A percentile compares a stretch with the other conserved stretches of the same genome.
phyloP scores from a whole-genome alignment of 2,797 vertebrate species.

The Harpagifer antarcticus region DNA sequence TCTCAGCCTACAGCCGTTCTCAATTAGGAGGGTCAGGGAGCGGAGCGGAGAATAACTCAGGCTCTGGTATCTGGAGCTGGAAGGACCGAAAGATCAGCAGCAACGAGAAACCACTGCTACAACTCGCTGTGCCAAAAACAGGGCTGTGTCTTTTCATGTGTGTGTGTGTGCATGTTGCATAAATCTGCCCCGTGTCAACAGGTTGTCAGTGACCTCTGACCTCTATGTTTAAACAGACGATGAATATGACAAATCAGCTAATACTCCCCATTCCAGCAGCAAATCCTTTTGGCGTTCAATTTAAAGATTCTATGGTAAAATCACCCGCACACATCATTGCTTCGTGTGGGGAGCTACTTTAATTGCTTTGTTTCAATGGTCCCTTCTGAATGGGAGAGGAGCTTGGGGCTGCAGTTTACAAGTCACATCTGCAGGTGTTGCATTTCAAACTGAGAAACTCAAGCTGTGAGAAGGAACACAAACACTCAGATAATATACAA shows the following conservation, averaged over 20 bases:
- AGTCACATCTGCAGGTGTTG: conserved; percentile 83
- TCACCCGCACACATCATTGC: conserved; percentile 36
- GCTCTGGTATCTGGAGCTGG: conserved; percentile 80
- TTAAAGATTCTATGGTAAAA: conserved; percentile 17
- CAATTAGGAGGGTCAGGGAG: conserved; percentile 84
- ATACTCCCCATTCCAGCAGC: conserved; percentile 16
- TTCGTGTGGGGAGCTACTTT: conserved; percentile 63
- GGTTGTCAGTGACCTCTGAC: conserved; percentile 72
- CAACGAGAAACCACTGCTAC: conserved; percentile 70
- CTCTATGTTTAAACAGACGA: conserved; percentile 62
- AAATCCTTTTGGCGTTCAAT: neutral
- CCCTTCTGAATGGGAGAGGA: conserved; percentile 68
- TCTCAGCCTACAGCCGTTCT: conserved; percentile 80
- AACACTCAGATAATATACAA: conserved; percentile 55
- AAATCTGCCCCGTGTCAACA: conserved; percentile 76
- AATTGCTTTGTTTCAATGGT: conserved; percentile 81
- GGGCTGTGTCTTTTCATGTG: conserved; percentile 34
- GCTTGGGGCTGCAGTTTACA: conserved; percentile 73
- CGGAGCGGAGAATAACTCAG: conserved; percentile 78
- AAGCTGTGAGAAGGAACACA: conserved; percentile 63
- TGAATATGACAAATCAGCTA: conserved; percentile 58
- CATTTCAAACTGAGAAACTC: conserved; percentile 75
- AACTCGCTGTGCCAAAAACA: conserved; percentile 53
- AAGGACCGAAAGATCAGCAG: conserved; percentile 71
- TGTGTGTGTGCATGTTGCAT: conserved; percentile 39